phyloP scores from a whole-genome alignment of 37 sponge, comb jelly and placozoan genomes.

The Corticium candelabrum region DNA sequence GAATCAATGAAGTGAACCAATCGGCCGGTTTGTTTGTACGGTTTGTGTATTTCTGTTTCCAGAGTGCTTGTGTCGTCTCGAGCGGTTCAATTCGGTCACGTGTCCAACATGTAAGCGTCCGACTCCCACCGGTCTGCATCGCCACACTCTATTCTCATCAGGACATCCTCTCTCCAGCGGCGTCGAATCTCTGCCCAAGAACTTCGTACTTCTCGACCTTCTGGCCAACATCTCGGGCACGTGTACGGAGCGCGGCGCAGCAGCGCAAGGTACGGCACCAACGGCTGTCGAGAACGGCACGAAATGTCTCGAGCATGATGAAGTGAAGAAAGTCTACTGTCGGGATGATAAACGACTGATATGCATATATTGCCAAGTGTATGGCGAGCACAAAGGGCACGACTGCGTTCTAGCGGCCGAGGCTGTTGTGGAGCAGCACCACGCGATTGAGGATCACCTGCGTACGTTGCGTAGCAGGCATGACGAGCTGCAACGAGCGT shows the following conservation, averaged over 20 bases:
- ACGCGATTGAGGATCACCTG: not conserved
- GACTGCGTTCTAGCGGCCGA: slow-evolving; percentile 25
- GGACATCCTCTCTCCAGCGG: slow-evolving; percentile 7
- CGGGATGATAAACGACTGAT: slow-evolving; percentile 23
- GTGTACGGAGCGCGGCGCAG: not conserved
- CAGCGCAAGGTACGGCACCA: not conserved
- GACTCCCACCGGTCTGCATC: slow-evolving; percentile 12
- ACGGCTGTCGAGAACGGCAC: not conserved
- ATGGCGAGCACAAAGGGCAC: slow-evolving; percentile 53
- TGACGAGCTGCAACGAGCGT: not conserved
- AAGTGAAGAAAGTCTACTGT: slow-evolving; percentile 53
- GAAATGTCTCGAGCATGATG: slow-evolving; percentile 46
- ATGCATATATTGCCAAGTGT: slow-evolving; percentile 52
- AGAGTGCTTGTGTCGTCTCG: slow-evolving; percentile 18
- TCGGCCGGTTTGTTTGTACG: not conserved
- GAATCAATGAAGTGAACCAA: not conserved
- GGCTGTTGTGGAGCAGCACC: not conserved
- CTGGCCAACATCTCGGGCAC: slow-evolving; percentile 3
- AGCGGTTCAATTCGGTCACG: slow-evolving; percentile 7
- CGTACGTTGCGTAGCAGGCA: not conserved
- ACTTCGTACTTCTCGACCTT: slow-evolving; percentile 45
- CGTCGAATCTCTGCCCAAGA: slow-evolving; percentile 37
- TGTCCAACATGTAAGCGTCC: slow-evolving; percentile 47
- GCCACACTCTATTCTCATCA: not conserved
- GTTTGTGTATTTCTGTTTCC: slow-evolving; percentile 19